These are phyloP conservation scores for Turdus rufiventris DNA, from an alignment of 2,113 vertebrate genomes.

Conservation along the genomic window DNA sequence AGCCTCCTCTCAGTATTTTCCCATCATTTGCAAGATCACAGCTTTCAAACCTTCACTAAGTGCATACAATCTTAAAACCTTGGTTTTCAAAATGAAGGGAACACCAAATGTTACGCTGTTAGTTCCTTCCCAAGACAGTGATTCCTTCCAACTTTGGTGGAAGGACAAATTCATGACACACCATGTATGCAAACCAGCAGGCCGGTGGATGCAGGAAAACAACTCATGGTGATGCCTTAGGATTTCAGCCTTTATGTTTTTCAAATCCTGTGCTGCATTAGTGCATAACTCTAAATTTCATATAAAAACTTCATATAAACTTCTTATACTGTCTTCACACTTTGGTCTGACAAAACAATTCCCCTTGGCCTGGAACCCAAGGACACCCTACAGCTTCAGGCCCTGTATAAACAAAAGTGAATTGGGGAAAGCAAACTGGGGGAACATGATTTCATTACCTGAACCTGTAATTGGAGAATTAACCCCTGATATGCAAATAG, in stretches of 20 bases:
- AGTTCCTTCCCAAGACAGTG: background rate
- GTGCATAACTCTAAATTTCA: background rate
- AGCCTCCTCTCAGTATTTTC: background rate
- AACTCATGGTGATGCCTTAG: background rate
- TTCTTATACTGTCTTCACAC: background rate
- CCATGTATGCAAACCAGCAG: background rate
- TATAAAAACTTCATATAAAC: background rate
- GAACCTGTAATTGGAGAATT: background rate
- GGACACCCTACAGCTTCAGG: background rate
- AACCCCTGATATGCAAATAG: background rate
- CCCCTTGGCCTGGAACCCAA: background rate
- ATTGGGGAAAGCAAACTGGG: no score
- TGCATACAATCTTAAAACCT: fast-evolving
- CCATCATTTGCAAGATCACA: background rate
- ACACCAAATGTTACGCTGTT: background rate
- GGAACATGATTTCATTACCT: background rate
- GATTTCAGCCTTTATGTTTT: background rate
- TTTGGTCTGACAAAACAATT: background rate
- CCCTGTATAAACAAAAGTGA: background rate
- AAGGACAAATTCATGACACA: background rate
- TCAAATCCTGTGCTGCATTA: background rate
- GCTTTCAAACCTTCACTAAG: background rate
- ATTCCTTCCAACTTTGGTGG: background rate
- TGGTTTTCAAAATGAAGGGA: background rate
- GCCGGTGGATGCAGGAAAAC: background rate